phyloP scores from a whole-genome alignment of 2,888 invertebrate species.

The Tenthredo scrophulariae region DNA sequence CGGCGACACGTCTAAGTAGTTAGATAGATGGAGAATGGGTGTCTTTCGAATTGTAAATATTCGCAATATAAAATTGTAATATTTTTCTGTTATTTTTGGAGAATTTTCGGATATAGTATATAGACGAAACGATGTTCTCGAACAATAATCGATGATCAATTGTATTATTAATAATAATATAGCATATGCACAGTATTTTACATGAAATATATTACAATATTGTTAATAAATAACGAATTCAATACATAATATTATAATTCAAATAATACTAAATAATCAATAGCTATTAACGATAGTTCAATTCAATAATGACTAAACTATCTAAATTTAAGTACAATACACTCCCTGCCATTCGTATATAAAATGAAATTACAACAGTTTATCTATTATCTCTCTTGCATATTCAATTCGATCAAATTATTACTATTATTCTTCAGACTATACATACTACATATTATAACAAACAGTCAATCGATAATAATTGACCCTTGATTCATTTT shows the following conservation, averaged over 20 bases:
- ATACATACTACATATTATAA: neutral
- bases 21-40: neutral
- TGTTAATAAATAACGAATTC: constrained; percentile 67
- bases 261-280: constrained; percentile 56
- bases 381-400: neutral
- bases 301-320: neutral
- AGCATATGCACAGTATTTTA: constrained; percentile 73
- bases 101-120: neutral
- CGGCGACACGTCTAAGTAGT: neutral
- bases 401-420: neutral
- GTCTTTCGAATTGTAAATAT: too few species aligned
- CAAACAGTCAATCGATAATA: constrained; percentile 10
- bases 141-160: constrained; percentile 16
- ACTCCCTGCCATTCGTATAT: constrained; percentile 40
- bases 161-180: constrained; percentile 51
- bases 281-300: constrained; percentile 57
- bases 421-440: constrained; percentile 3
- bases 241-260: constrained; percentile 50
- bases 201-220: constrained; percentile 74
- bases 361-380: neutral
- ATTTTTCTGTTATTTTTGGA: neutral
- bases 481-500: constrained; percentile 10
- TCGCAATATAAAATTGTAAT: too few species aligned
- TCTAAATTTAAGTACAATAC: constrained; percentile 65
- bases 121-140: neutral